These are phyloP conservation scores for Pollenia griseotomentosa DNA, from an alignment of 2,888 invertebrate species.

Conservation along the genomic window DNA sequence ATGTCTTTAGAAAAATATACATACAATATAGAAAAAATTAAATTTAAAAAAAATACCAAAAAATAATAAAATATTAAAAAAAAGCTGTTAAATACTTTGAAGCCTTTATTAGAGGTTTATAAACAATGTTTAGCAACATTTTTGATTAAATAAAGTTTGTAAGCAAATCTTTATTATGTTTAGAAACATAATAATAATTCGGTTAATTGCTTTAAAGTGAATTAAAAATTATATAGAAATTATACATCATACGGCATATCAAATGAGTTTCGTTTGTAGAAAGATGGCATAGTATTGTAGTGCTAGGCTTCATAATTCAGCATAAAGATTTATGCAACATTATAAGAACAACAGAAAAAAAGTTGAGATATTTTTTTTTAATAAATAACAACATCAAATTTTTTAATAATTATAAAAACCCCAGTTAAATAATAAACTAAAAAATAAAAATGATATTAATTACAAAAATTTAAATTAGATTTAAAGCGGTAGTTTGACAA, in stretches of 20 bases:
- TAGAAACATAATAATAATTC: slow-evolving; percentile 14
- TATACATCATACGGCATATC: slow-evolving; percentile 73
- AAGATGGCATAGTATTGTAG: slow-evolving; percentile 38
- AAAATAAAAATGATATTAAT: slow-evolving; percentile 23
- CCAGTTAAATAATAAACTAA: slow-evolving; percentile 63
- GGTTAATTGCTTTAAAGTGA: slow-evolving; percentile 70
- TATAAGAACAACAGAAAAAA: slow-evolving; percentile 4
- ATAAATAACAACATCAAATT: slow-evolving; percentile 17
- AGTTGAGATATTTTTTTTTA: slow-evolving; percentile 39
- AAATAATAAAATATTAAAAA: slow-evolving; percentile 38
- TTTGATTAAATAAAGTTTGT: slow-evolving; percentile 20
- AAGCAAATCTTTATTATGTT: slow-evolving; percentile 54
- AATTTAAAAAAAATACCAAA: slow-evolving; percentile 47
- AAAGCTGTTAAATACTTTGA: slow-evolving; percentile 50
- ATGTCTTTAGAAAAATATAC: slow-evolving; percentile 65
- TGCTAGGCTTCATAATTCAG: slow-evolving; percentile 53
- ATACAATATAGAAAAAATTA: slow-evolving; percentile 59
- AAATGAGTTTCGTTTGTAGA: slow-evolving; percentile 55
- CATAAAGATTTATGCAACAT: slow-evolving; percentile 41
- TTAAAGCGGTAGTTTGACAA: slow-evolving; percentile 37
- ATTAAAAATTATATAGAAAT: slow-evolving; percentile 63
- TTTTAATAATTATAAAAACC: slow-evolving; percentile 61
- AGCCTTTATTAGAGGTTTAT: slow-evolving; percentile 39
- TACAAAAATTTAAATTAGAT: slow-evolving; percentile 42
- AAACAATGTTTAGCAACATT: slow-evolving; percentile 63